A percentile compares a stretch with the other conserved stretches of the same genome.
phyloP scores from a whole-genome alignment of 2,888 invertebrate genomes.

The Perizoma flavofasciatum region DNA sequence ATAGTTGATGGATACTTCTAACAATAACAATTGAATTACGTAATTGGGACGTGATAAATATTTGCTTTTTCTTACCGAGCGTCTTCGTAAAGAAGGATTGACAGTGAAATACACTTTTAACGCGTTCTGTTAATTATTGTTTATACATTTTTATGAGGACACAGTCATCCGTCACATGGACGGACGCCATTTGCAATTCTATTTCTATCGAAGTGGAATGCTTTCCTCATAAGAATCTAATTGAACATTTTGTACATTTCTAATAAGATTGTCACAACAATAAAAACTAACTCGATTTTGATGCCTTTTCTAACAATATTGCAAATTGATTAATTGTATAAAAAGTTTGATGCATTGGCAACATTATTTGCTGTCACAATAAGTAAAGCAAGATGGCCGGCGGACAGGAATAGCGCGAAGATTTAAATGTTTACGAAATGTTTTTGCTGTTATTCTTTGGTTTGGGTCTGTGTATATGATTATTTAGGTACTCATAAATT shows the following conservation, averaged over 20 bases:
- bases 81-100: conserved; percentile 12
- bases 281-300: background rate
- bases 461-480: too few species aligned
- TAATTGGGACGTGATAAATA: conserved; percentile 42
- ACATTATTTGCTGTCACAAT: conserved; percentile 15
- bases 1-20: conserved; percentile 52
- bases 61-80: conserved; percentile 24
- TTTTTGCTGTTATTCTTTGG: too few species aligned
- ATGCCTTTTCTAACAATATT: background rate
- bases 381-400: conserved; percentile 9
- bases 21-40: conserved; percentile 60
- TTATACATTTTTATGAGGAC: conserved; percentile 57
- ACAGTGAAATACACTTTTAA: conserved; percentile 32
- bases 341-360: conserved; percentile 11
- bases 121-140: conserved; percentile 36
- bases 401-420: conserved; percentile 1
- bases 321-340: conserved; percentile 3
- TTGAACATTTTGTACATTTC: too few species aligned
- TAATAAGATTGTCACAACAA: background rate
- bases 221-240: background rate
- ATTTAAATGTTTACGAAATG: background rate
- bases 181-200: conserved; percentile 73
- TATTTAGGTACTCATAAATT: too few species aligned
- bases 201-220: conserved; percentile 10
- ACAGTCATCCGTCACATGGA: conserved; percentile 66